Base-by-base conservation (phyloP, 2,113 vertebrate genomes). In the Corythoichthys intestinalis region DNA sequence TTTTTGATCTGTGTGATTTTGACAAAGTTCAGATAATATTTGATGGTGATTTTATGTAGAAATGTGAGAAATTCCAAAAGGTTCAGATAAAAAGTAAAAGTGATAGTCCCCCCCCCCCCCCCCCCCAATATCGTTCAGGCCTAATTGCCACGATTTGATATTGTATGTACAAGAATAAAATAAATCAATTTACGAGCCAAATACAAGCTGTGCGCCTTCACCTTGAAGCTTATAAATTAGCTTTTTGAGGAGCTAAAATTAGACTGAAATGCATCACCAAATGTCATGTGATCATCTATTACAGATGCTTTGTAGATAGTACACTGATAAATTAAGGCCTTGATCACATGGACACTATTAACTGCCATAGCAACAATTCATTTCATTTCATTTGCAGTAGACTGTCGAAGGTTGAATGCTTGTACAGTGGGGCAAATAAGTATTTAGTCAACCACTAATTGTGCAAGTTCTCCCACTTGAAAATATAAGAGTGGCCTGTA, bases 341-440 rank as follows among this genome's bases (percentile, higher is more conserved):
- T 65, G 60, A 56, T 69, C 56, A 35, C 44, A 56, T 61, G 39
- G 64, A 56, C 76, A 69, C 71, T 73, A 79, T 76, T 73, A 79
- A 79, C 80, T 70, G 38, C 69, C 75, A 84, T 80, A 35, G 82
- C 68, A 75, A 83, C 78, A 66, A 48, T 20, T 9, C 0, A 11
- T 11, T 1, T 1, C 6, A 8, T 53, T 20, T 53, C 7, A 20
- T 53, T 53, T 53, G 2, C 52, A 53, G 49, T 17, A 17, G n/a
- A 17, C 15, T 15, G 14, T 50, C 49, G 13, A 50, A 3, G 15
- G 49, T 52, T 5, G 17, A n/a, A 52, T 52, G 50, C n/a, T n/a
- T n/a, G n/a, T n/a, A n/a, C n/a, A n/a, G n/a, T n/a, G n/a, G n/a
- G n/a, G n/a, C n/a, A n/a, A n/a, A n/a, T n/a, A n/a, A n/a, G n/a